Evolutionary conservation across 2,888 invertebrate genomes (phyloP).

Genomic region (Piscicola geometra): DNA sequence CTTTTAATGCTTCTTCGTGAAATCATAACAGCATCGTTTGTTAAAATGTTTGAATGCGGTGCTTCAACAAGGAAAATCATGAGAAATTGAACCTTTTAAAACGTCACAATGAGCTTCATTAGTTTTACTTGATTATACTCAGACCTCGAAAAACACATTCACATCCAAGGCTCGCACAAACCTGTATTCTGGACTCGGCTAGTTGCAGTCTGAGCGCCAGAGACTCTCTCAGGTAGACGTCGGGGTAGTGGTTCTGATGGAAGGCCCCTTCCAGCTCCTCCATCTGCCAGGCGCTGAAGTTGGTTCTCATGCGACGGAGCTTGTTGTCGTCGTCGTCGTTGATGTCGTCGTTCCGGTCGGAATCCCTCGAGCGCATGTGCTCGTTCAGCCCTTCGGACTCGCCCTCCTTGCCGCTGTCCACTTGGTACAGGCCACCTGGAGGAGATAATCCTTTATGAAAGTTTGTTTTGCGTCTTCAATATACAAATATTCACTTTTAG

Average conservation of each 20-base stretch:
- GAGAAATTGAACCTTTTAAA: no score
- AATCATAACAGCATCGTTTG: no score
- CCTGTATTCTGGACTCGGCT: constrained; percentile 96
- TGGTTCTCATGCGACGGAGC: constrained; percentile 54
- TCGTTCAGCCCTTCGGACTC: constrained; percentile 17
- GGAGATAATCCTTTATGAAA: not conserved
- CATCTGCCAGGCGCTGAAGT: constrained; percentile 66
- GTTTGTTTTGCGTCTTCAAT: not conserved
- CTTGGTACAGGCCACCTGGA: not conserved
- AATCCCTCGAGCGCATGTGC: constrained; percentile 49
- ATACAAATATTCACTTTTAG: no score
- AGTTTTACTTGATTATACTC: no score
- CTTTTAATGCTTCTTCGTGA: no score
- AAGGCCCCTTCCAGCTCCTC: constrained; percentile 85
- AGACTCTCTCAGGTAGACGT: constrained; percentile 98
- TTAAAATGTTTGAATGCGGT: no score
- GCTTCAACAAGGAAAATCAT: no score
- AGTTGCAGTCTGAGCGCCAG: constrained; percentile 91
- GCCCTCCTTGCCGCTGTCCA: not conserved
- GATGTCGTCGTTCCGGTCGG: no score
- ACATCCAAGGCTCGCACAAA: constrained; percentile 62
- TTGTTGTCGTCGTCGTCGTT: constrained; percentile 43
- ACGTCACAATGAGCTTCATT: no score
- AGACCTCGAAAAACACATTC: no score
- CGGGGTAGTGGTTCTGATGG: constrained; percentile 89